Evolutionary conservation across 2,797 vertebrate species (phyloP).

Genomic region (Megalops cyprinoides): DNA sequence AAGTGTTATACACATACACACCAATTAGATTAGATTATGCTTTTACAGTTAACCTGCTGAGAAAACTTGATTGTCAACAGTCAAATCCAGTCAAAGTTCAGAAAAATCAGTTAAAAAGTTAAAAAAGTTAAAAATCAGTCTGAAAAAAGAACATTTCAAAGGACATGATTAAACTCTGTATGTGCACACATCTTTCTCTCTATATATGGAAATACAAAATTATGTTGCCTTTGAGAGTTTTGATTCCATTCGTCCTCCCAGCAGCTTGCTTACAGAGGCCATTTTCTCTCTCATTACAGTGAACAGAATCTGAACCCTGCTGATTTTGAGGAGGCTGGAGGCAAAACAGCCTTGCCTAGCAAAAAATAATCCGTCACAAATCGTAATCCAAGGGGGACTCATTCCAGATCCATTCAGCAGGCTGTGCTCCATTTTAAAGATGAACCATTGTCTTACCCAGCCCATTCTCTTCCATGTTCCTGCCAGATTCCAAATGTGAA

Average conservation of each 20-base stretch:
- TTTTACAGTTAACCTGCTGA: not conserved
- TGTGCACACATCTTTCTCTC: not conserved
- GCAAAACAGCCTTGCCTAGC: slow-evolving; percentile 5
- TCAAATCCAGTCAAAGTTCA: not conserved
- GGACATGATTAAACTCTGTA: not conserved
- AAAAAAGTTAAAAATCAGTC: not conserved
- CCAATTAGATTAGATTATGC: no score
- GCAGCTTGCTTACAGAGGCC: slow-evolving; percentile 10
- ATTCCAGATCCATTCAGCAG: not conserved
- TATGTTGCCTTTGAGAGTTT: not conserved
- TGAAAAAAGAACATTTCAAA: not conserved
- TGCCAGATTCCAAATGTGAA: not conserved
- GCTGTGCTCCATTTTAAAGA: slow-evolving; percentile 20
- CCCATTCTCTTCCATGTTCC: not conserved
- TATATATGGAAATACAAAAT: not conserved
- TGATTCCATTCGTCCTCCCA: not conserved
- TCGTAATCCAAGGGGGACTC: not conserved
- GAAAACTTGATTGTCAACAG: not conserved
- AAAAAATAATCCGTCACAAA: slow-evolving; percentile 16
- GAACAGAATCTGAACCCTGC: slow-evolving; percentile 10
- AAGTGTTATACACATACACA: no score
- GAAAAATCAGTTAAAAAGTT: no score
- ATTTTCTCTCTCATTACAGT: slow-evolving; percentile 24
- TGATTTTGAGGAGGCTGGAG: slow-evolving; percentile 9
- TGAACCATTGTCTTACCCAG: not conserved